Evolutionary conservation across 2,888 invertebrate species (phyloP), one percentile per base, ranked within the genome.

Genomic region (Dasypolia templi): DNA sequence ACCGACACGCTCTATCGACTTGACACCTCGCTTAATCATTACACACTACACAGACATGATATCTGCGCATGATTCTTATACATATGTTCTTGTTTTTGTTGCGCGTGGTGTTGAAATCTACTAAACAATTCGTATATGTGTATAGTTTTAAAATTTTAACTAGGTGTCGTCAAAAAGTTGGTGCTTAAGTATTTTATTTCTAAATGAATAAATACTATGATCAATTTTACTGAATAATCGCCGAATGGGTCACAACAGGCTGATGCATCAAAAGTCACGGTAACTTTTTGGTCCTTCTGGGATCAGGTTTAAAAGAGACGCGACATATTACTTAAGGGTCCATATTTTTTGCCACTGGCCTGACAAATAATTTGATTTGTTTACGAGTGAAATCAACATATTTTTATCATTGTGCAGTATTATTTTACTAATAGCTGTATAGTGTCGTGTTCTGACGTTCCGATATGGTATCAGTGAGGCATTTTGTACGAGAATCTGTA

Each of bases 21-120:
- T 88, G 76, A 85, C 89, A 83, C 82, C 83, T 82, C 82, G 74
- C 87, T 81, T 83, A 86, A 83, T 83, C 72, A 86, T 81, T 72
- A 73, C 68, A 69, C 75, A 65, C 66, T 66, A 56, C 71, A 39
- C 51, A 66, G 46, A 72, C 65, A 68, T 84, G 85, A 81, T 82
- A 85, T 68, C 59, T 72, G 68, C 26, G 51, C 53, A 65, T 65
- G 69, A 66, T 46, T 69, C 44, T 69, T 39, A 59, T 26, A 79
- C 67, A 58, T 59, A 53, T 80, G 69, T 70, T 83, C 53, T 64
- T 7, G 53, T 65, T 63, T 55, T 64, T 59, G 1, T 22, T 42
- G 39, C 58, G 39, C 46, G 51, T 74, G 72, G 12, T 29, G n/a
- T 6, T 46, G 12, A 53, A 80, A 46, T 42, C 32, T 39, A n/a